Evolutionary conservation across 1,140 invertebrate species (phyloP).

Genomic region (Delia radicum): DNA sequence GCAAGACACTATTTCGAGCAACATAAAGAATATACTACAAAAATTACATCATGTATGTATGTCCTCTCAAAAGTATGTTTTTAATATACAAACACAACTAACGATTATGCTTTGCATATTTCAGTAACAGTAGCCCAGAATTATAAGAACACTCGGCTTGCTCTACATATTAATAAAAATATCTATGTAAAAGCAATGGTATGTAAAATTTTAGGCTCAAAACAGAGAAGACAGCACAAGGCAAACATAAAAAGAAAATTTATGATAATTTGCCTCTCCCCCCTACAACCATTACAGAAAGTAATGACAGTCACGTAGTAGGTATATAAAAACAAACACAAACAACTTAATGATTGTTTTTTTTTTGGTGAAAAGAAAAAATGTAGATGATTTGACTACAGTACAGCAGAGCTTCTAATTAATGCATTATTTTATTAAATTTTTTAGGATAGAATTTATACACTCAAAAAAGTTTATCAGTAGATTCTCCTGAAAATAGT

Average conservation of each 20-base stretch:
- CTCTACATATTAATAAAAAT: not conserved
- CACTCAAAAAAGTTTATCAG: too few species aligned
- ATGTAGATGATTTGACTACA: too few species aligned
- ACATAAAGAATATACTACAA: not conserved
- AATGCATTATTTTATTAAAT: too few species aligned
- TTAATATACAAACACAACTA: not conserved
- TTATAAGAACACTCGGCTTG: not conserved
- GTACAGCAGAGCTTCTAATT: too few species aligned
- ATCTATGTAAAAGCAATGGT: not conserved
- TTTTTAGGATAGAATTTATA: too few species aligned
- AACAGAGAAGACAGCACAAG: not conserved
- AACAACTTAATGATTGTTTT: too few species aligned
- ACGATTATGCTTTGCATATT: slow-evolving; percentile 25
- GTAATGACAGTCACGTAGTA: too few species aligned
- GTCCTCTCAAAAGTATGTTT: not conserved
- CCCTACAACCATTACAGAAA: too few species aligned
- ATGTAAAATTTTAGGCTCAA: not conserved
- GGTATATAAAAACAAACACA: too few species aligned
- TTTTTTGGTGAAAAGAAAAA: too few species aligned
- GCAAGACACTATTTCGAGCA: not conserved
- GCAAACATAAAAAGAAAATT: not conserved
- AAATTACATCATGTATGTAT: not conserved
- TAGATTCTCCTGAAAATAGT: too few species aligned
- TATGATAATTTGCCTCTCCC: not conserved
- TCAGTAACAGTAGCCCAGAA: slow-evolving; percentile 27